These are phyloP conservation scores for Grus americana DNA, from an alignment of 2,113 vertebrate species.

Conservation along the genomic window DNA sequence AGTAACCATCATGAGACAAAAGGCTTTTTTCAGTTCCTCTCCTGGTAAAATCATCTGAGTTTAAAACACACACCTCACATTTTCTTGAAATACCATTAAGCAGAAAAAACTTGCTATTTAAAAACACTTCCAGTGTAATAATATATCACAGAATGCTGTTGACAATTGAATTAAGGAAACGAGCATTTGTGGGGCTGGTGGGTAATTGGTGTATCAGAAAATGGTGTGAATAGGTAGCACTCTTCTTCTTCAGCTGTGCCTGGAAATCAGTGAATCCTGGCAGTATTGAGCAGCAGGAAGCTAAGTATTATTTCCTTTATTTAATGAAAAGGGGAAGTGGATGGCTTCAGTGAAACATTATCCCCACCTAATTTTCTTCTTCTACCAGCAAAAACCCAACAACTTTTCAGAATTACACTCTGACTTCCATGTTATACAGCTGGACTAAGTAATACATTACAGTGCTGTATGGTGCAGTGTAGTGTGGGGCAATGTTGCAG, in stretches of 20 bases:
- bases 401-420: background rate
- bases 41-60: background rate
- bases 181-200: background rate
- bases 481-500: background rate
- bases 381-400: background rate
- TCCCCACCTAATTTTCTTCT: background rate
- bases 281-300: background rate
- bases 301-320: background rate
- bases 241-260: background rate
- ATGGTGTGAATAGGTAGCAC: background rate
- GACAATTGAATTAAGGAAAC: background rate
- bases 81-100: background rate
- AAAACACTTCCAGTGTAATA: background rate
- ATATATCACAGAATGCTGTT: background rate
- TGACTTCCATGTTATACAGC: background rate
- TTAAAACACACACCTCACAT: background rate
- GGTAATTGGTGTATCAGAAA: background rate
- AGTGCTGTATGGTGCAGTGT: background rate
- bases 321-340: background rate
- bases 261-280: background rate
- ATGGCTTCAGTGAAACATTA: background rate
- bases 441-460: background rate
- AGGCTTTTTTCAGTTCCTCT: background rate
- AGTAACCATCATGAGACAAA: background rate
- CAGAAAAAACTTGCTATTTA: background rate